Percentiles rank a stretch among this genome's conserved stretches.
Conservation (phyloP, 2,888 invertebrate genomes). For the Trissoscelio sp. region DNA sequence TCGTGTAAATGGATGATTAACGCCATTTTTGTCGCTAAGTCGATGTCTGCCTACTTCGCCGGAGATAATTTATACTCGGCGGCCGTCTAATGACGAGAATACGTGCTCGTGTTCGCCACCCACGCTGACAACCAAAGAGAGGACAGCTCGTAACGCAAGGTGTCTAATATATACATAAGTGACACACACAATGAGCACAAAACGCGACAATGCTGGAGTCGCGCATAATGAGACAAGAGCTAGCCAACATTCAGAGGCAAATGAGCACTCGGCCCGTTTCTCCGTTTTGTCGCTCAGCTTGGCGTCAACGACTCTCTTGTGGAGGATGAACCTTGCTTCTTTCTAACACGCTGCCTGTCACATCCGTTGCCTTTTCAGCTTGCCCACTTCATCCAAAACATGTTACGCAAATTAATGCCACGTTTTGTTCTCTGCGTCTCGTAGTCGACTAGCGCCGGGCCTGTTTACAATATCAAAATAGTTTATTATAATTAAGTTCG, state of each 20-base stretch:
- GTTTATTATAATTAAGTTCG: constrained; percentile 27
- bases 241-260: constrained; percentile 67
- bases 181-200: constrained; percentile 42
- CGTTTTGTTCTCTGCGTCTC: constrained; percentile 11
- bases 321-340: constrained; percentile 46
- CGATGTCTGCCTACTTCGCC: constrained; percentile 20
- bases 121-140: constrained; percentile 51
- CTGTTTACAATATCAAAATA: constrained; percentile 16
- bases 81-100: constrained; percentile 49
- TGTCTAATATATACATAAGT: constrained; percentile 54
- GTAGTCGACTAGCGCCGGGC: constrained; percentile 35
- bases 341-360: constrained; percentile 49
- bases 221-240: constrained; percentile 57
- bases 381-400: constrained; percentile 59
- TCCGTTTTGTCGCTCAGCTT: constrained; percentile 36
- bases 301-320: constrained; percentile 64
- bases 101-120: constrained; percentile 63
- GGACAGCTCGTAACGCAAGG: constrained; percentile 41
- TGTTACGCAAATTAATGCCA: constrained; percentile 64
- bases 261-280: constrained; percentile 60
- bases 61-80: constrained; percentile 62
- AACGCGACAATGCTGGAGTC: constrained; percentile 43
- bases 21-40: constrained; percentile 28
- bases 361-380: constrained; percentile 63
- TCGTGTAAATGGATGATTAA: constrained; percentile 49